Evolutionary conservation across 2,888 invertebrate genomes (phyloP).

Genomic region (Drosophila austrosaltans): DNA sequence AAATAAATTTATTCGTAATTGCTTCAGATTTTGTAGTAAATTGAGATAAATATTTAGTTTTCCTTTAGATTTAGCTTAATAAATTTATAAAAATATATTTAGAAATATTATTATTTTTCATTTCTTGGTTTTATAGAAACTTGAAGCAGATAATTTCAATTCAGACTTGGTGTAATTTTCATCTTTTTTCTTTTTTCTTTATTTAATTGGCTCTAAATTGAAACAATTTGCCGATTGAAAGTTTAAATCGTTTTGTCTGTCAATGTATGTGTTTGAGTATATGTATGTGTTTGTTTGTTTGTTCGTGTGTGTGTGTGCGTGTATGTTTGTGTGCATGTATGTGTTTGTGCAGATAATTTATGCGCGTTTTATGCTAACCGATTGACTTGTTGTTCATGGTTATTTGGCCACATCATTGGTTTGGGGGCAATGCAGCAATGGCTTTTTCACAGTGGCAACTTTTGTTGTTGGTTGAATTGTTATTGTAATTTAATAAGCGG

Average conservation of each 20-base stretch:
- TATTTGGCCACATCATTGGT: constrained; percentile 37
- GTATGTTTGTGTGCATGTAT: constrained; percentile 4
- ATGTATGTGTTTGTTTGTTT: constrained; percentile 2
- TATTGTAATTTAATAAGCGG: constrained; percentile 79
- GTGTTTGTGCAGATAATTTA: constrained; percentile 57
- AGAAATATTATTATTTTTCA: too few species aligned
- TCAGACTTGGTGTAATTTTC: background rate
- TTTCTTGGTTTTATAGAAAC: too few species aligned
- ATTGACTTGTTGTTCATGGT: constrained; percentile 48
- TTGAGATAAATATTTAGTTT: too few species aligned
- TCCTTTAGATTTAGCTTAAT: too few species aligned
- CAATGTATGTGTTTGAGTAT: background rate
- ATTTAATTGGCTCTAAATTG: background rate
- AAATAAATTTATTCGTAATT: too few species aligned
- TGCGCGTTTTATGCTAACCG: constrained; percentile 60
- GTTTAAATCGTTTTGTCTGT: constrained; percentile 10
- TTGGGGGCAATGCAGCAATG: constrained; percentile 13
- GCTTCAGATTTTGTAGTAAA: too few species aligned
- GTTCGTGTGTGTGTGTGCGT: background rate
- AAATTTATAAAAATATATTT: too few species aligned
- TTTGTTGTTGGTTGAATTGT: constrained; percentile 54
- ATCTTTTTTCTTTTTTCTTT: background rate
- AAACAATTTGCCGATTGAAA: constrained; percentile 8
- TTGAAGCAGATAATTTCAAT: too few species aligned
- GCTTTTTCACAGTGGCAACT: constrained; percentile 33